A percentile compares a stretch with the other conserved stretches of the same genome.
These are phyloP conservation scores for Nettapus auritus DNA, from an alignment of 2,113 vertebrate genomes.

Conservation along the genomic window DNA sequence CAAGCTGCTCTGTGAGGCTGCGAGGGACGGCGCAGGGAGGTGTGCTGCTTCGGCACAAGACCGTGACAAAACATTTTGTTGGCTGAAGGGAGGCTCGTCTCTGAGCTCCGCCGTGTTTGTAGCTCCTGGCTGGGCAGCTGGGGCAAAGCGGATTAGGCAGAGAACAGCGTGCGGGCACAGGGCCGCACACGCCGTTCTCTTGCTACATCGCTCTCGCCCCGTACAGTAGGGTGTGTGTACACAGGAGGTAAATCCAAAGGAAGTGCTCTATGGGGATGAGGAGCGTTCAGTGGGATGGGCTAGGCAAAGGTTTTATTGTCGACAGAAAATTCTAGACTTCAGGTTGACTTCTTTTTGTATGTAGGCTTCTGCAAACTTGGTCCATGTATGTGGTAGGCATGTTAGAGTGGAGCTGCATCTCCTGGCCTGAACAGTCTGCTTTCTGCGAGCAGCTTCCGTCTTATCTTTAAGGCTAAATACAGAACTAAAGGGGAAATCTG, in stretches of 20 bases:
- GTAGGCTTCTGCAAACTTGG: background rate
- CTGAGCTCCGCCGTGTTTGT: rapidly evolving
- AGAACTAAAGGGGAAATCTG: background rate
- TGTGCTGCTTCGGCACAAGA: rapidly evolving
- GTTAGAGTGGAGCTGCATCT: background rate
- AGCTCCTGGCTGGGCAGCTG: background rate
- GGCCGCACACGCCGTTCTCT: rapidly evolving
- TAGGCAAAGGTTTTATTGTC: rapidly evolving
- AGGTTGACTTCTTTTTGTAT: background rate
- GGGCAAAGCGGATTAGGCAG: background rate
- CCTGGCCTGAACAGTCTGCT: background rate
- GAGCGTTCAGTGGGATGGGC: background rate
- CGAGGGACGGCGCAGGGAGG: background rate
- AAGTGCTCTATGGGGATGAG: rapidly evolving
- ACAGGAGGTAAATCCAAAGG: background rate
- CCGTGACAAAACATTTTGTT: background rate
- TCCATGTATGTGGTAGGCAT: background rate
- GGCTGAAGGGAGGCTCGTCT: background rate
- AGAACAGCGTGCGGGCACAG: background rate
- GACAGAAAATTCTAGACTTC: background rate
- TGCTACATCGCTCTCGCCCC: rapidly evolving
- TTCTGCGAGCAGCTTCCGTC: background rate
- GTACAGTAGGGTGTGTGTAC: rapidly evolving
- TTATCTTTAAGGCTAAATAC: background rate
- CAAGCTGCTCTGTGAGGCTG: background rate